A percentile compares a stretch with the other conserved stretches of the same genome.
Conservation (phyloP, 1,140 invertebrate species). For the Notospermus geniculatus region DNA sequence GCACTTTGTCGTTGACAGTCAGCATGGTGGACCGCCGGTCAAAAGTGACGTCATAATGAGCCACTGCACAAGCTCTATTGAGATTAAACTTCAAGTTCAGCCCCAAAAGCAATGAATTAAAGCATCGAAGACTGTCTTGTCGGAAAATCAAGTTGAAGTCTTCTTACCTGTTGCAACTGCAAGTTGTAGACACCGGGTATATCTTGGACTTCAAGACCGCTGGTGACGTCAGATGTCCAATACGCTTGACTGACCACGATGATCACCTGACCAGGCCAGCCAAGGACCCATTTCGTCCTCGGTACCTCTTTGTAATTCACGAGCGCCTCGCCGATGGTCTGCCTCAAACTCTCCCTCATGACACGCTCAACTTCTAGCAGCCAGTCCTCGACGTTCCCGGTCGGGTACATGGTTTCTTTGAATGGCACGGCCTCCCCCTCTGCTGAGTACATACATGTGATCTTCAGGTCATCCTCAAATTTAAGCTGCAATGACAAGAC, state of each 20-base stretch:
- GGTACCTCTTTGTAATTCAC: constrained; percentile 48
- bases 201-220: constrained; percentile 43
- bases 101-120: too few species aligned
- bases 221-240: constrained; percentile 54
- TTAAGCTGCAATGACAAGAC: constrained; percentile 38
- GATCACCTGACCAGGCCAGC: constrained; percentile 75
- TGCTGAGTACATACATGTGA: constrained; percentile 55
- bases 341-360: constrained; percentile 54
- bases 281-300: constrained; percentile 68
- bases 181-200: constrained; percentile 28
- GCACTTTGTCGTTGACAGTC: too few species aligned
- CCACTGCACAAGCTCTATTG: too few species aligned
- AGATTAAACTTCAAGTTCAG: too few species aligned
- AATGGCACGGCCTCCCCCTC: constrained; percentile 57
- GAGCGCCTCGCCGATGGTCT: constrained; percentile 51
- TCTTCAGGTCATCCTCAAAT: constrained; percentile 57
- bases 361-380: constrained; percentile 53
- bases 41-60: too few species aligned
- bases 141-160: too few species aligned
- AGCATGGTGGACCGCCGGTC: too few species aligned
- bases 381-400: constrained; percentile 58
- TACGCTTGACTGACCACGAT: constrained; percentile 58
- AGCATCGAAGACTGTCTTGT: too few species aligned
- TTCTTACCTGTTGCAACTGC: constrained; percentile 24
- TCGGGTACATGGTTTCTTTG: constrained; percentile 52